These are phyloP conservation scores for Mallotus villosus DNA, from an alignment of 2,797 vertebrate genomes.

Conservation along the genomic window DNA sequence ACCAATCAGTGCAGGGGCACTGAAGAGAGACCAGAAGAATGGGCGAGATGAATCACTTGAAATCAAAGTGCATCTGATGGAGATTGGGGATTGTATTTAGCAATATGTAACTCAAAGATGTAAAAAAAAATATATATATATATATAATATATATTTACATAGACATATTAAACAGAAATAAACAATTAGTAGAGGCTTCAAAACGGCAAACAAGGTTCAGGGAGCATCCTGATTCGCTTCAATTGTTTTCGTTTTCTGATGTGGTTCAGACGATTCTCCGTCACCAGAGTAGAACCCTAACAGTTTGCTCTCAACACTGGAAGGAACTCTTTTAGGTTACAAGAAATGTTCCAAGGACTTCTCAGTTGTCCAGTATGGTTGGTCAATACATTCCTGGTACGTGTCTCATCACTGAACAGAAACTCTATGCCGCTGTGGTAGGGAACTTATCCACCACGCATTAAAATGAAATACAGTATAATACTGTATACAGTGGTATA, in stretches of 20 bases:
- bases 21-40: constrained; percentile 5
- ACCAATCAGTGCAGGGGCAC: neutral
- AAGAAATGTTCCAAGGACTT: too few relatives aligned
- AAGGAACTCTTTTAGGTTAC: too few relatives aligned
- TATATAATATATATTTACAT: too few relatives aligned
- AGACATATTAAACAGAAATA: too few relatives aligned
- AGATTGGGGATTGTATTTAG: constrained; percentile 16
- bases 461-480: neutral
- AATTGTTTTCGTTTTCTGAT: too few relatives aligned
- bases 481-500: neutral
- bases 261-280: too few relatives aligned
- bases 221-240: too few relatives aligned
- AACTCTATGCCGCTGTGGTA: neutral
- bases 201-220: too few relatives aligned
- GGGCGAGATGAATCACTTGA: constrained; percentile 3
- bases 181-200: too few relatives aligned
- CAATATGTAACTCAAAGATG: neutral
- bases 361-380: too few relatives aligned
- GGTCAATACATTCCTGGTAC: neutral
- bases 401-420: neutral
- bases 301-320: too few relatives aligned
- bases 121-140: neutral
- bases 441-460: neutral
- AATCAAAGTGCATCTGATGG: constrained; percentile 14
- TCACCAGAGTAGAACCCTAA: too few relatives aligned